Base-by-base conservation (phyloP, 2,888 invertebrate species). In the Habrosyne pyritoides region DNA sequence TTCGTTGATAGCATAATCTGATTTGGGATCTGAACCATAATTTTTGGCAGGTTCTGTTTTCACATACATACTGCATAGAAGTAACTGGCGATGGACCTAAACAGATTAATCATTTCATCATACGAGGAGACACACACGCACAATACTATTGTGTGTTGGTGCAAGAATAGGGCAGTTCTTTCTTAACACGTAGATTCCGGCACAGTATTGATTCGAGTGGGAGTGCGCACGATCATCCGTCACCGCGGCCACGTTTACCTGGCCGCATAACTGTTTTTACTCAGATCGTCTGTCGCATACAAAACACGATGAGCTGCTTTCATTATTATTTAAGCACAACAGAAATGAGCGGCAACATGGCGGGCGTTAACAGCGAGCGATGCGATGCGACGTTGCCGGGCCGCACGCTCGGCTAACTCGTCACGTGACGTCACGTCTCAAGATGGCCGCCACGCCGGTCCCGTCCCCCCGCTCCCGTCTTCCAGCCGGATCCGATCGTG, bases 361-460 rank as follows among this genome's bases (percentile, higher is more conserved):
- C 80, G 67, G 67, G 67, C 63, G 64, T 54, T 67, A 18, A 42
- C 42, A 42, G 69, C 65, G 62, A 62, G 67, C 54, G 28, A 14
- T n/a, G 68, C 56, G 62, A 61, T 63, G 91, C 90, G 89, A 81
- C 83, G 91, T 91, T 92, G 92, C 91, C 91, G 77, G 75, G 54
- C 84, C 78, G 86, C 83, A 77, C 84, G 83, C 84, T 86, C 86
- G 87, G 86, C 85, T 90, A 87, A 88, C 86, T 91, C 91, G 92
- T 92, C 91, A 91, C 86, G 91, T 92, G 92, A 92, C 92, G 92
- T 92, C 91, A 92, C 90, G 90, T 91, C 91, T 90, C 91, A 92
- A 92, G 91, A 91, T 92, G 92, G 92, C 92, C 87, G 91, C 89
- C 87, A 81, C 77, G 84, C 87, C 87, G 89, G 86, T 85, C 83